Conservation (phyloP, 2,113 vertebrate genomes). For the Beaufortia kweichowensis region DNA sequence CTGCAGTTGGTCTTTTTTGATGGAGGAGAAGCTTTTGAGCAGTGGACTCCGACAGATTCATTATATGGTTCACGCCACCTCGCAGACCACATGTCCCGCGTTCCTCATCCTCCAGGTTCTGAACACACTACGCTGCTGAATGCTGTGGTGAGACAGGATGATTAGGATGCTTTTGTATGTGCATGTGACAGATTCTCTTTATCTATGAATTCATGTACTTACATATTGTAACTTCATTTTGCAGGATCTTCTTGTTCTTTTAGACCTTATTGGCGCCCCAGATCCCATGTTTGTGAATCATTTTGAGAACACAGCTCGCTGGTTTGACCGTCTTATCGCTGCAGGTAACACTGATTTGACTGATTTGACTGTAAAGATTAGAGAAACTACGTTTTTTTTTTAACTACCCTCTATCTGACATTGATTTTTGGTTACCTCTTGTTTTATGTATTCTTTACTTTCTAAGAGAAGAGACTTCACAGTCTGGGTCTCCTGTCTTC, state of each 20-base stretch:
- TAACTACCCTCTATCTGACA: background rate
- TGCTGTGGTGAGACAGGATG: constrained; percentile 77
- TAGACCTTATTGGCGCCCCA: constrained; percentile 83
- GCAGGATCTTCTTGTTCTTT: constrained; percentile 86
- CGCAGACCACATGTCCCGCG: constrained; percentile 76
- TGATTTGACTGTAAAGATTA: too few species aligned
- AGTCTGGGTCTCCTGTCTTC: constrained; percentile 75
- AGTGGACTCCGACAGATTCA: constrained; percentile 82
- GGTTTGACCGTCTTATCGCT: constrained; percentile 82
- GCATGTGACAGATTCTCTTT: background rate
- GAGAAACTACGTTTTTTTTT: too few species aligned
- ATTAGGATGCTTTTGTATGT: background rate
- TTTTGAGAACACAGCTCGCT: constrained; percentile 81
- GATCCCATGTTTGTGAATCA: constrained; percentile 83
- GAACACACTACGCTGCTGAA: constrained; percentile 72
- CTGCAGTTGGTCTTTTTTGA: constrained; percentile 90
- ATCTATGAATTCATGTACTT: background rate
- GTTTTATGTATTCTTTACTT: background rate
- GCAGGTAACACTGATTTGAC: constrained; percentile 70
- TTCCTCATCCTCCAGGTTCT: constrained; percentile 65
- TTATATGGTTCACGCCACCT: constrained; percentile 88
- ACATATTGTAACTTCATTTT: background rate
- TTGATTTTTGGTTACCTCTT: background rate
- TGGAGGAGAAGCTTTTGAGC: constrained; percentile 83
- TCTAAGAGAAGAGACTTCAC: constrained; percentile 85